Evolutionary conservation across 2,797 vertebrate species (phyloP).

Genomic region (Notamacropus eugenii): DNA sequence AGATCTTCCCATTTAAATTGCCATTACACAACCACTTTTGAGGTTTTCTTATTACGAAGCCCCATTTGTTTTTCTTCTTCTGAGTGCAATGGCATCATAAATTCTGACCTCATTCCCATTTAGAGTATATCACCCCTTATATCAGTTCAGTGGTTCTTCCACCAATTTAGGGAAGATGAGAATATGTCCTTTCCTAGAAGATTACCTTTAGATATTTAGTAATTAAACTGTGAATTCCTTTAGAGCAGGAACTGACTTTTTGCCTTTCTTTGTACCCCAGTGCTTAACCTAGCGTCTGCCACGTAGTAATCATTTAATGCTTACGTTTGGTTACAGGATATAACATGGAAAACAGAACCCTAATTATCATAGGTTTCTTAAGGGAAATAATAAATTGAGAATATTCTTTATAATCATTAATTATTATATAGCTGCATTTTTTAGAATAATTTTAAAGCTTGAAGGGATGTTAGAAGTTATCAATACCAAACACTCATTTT

Average conservation of each 20-base stretch:
- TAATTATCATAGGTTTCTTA: neutral
- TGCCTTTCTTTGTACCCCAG: neutral
- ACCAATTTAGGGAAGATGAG: neutral
- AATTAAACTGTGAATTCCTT: neutral
- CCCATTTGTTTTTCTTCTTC: neutral
- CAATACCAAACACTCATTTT: neutral
- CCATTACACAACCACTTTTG: neutral
- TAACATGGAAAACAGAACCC: neutral
- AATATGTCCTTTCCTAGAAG: neutral
- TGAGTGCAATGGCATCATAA: neutral
- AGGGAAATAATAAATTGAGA: neutral
- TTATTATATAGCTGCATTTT: neutral
- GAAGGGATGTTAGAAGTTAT: neutral
- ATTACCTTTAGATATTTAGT: neutral
- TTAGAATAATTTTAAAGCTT: neutral
- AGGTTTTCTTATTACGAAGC: neutral
- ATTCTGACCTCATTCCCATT: neutral
- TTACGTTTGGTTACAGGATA: neutral
- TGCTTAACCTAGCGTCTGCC: neutral
- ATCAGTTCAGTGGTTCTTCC: neutral
- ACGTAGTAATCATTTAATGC: neutral
- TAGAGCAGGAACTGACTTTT: neutral
- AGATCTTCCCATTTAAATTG: too few species aligned
- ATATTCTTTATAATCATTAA: neutral
- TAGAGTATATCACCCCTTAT: neutral